Percentiles rank a stretch among this genome's conserved stretches.
These are phyloP conservation scores for Pelodytes ibericus DNA, from an alignment of 2,797 vertebrate genomes.

Conservation along the genomic window DNA sequence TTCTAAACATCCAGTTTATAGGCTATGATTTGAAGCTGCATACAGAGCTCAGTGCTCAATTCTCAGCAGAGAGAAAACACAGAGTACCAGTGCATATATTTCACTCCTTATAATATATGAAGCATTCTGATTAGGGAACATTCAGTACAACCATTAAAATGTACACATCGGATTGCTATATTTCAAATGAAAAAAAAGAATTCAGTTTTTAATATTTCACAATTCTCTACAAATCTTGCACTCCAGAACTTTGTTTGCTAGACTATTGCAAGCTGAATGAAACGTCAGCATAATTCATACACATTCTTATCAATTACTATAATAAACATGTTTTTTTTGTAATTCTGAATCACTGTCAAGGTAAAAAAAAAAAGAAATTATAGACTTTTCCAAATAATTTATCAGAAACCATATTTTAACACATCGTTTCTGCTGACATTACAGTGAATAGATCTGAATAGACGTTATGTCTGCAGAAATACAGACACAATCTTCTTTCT, in stretches of 20 bases:
- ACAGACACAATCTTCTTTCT: no score
- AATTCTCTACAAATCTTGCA: neutral
- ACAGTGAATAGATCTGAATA: no score
- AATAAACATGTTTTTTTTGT: neutral
- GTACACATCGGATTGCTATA: neutral
- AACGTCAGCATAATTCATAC: constrained; percentile 11
- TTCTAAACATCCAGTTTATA: constrained; percentile 9
- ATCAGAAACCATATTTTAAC: no score
- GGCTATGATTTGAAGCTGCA: neutral
- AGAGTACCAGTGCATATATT: neutral
- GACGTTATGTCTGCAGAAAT: no score
- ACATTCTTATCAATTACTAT: neutral
- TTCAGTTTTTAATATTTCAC: neutral
- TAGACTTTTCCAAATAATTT: no score
- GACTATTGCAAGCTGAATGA: neutral
- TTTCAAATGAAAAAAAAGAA: neutral
- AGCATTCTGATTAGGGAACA: constrained; percentile 14
- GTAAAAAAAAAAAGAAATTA: neutral
- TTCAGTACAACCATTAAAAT: constrained; percentile 14
- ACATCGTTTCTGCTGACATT: no score
- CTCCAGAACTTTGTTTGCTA: neutral
- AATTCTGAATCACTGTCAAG: neutral
- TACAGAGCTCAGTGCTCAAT: neutral
- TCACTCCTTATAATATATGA: neutral
- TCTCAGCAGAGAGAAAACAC: constrained; percentile 7